phyloP scores from a whole-genome alignment of 2,797 vertebrate species.

The Tapirus indicus region DNA sequence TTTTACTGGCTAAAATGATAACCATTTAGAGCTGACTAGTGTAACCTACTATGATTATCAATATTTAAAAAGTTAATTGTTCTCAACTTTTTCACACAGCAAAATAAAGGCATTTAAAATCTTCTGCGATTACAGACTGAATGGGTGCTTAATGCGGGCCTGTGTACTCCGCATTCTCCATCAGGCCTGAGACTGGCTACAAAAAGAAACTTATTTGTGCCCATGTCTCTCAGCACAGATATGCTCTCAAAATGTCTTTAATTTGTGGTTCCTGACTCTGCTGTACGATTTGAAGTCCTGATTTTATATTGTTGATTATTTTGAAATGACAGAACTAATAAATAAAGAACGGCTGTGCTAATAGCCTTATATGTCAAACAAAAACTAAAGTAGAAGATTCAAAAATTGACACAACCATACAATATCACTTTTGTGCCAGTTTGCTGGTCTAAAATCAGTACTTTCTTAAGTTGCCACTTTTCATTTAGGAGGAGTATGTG shows the following conservation, averaged over 20 bases:
- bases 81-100: slow-evolving; percentile 16
- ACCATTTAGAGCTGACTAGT: neutral
- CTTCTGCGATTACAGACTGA: neutral
- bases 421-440: neutral
- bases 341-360: slow-evolving; percentile 39
- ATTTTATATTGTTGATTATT: slow-evolving; percentile 43
- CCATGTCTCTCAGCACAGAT: neutral
- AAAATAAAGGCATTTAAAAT: slow-evolving; percentile 8
- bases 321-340: slow-evolving; percentile 26
- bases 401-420: neutral
- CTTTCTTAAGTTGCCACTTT: neutral
- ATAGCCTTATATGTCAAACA: neutral
- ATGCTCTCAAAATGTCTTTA: slow-evolving; percentile 27
- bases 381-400: slow-evolving; percentile 22
- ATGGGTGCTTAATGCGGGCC: neutral
- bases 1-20: neutral
- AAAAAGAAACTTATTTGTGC: neutral
- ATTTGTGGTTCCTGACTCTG: neutral
- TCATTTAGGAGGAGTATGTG: neutral
- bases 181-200: neutral
- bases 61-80: neutral
- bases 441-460: neutral
- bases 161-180: neutral
- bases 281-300: neutral
- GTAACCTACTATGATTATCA: neutral